Evolutionary conservation across 2,888 invertebrate species (phyloP), one percentile per base, ranked within the genome.

Genomic region (Latheticus oryzae): DNA sequence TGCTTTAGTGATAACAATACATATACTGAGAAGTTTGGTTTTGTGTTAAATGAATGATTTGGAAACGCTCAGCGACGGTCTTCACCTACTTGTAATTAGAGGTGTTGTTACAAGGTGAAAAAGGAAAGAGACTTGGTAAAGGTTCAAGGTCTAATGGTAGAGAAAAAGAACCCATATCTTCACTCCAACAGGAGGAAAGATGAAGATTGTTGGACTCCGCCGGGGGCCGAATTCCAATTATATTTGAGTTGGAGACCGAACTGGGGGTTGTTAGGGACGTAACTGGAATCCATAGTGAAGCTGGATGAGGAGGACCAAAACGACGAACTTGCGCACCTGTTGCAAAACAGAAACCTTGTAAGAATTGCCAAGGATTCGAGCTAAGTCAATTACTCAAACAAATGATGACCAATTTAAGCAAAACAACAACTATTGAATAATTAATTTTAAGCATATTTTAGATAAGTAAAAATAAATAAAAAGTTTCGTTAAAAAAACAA

Each of bases 111-210:
- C 90, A 90, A 0, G 93, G 92, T 38, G 92, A 91, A 78, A 94
- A 93, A 1, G 93, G 89, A 70, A 95, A 93, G 47, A 95, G 85
- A 55, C 89, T 89, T 0, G 94, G 92, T 64, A 95, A 78, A 3
- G 93, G 93, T 73, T 95, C 95, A 74, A 94, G 82, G 74, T 95
- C 95, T 67, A 94, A 85, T 13, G 93, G 91, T 67, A 94, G 78
- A 0, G 92, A 88, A 80, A 93, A 93, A 21, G 91, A 89, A 47
- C 90, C 91, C 86, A 92, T 91, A 78, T 92, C 92, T 79, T 91
- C 91, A 60, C 75, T 73, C 74, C 76, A 74, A 60, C 73, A 74
- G 43, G 74, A 70, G 5, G 75, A 74, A 12, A 75, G 59, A 33
- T 82, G 73, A 70, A 56, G 70, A 71, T 68, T n/a, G n/a, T n/a